Evolutionary conservation across 2,797 vertebrate species (phyloP), one percentile per base, ranked within the genome.

Genomic region (Eulemur albifrons): DNA sequence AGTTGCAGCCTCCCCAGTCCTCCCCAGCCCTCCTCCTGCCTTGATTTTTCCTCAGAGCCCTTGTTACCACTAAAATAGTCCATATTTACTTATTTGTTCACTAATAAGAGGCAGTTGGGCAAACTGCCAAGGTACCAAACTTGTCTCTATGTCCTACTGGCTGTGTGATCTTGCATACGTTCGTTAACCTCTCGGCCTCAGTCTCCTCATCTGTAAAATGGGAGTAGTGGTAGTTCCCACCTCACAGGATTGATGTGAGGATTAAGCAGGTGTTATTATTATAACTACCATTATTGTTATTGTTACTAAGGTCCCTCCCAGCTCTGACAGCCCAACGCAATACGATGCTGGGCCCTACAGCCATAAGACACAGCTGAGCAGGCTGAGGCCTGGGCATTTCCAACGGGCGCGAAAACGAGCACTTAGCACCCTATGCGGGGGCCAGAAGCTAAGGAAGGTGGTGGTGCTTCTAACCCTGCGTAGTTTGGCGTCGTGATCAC

Each of bases 341-440:
- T 45, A 2, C 14, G 54, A 54, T 2, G n/a, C 54, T 1, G 0
- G 45, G 43, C 17, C 65, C 38, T 30, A 7, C 32, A 57, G 43
- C 43, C 48, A 18, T 4, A 40, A n/a, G 43, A 48, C 50, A 38
- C 32, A n/a, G 32, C 8, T 18, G 23, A 3, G 3, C 3, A 70
- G 25, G 7, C 5, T 0, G 1, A 72, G 57, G n/a, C 61, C 35
- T 0, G 6, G n/a, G 52, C 35, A 40, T 30, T 81, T 52, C 69
- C 30, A 40, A 69, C 0, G 35, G 45, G 48, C 35, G 21, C 20
- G 45, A 7, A 79, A 30, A 7, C 3, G 35, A 77, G 82, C 54
- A 43, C 2, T 2, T 54, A 54, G 61, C 32, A 38, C 35, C 5
- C 32, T 13, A n/a, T 65, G 0, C 2, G 0, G 0, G 13, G 63